Evolutionary conservation across 2,113 vertebrate genomes (phyloP).

Genomic region (Neotragus moschatus): DNA sequence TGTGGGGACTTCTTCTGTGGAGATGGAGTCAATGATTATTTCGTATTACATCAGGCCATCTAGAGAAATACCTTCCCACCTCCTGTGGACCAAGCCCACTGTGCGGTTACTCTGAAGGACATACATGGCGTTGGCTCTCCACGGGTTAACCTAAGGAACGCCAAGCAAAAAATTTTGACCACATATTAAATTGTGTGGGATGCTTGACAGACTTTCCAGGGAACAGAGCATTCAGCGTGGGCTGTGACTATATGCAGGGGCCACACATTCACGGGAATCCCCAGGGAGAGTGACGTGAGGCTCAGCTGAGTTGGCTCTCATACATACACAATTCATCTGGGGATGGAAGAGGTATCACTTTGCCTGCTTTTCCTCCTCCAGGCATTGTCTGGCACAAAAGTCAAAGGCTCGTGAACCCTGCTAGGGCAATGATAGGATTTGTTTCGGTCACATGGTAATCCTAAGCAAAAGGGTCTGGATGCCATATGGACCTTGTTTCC

Average conservation of each 20-base stretch:
- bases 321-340: neutral
- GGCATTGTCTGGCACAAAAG: neutral
- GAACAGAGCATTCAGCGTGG: neutral
- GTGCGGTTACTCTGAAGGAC: neutral
- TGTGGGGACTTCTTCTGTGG: neutral
- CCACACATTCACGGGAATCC: neutral
- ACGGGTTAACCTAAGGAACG: neutral
- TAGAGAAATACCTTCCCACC: neutral
- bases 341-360: neutral
- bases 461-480: neutral
- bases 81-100: neutral
- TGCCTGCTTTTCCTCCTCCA: neutral
- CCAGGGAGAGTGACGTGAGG: neutral
- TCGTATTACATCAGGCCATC: neutral
- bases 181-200: neutral
- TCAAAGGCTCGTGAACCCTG: neutral
- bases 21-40: neutral
- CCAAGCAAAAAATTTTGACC: neutral
- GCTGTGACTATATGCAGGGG: neutral
- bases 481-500: neutral
- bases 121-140: neutral
- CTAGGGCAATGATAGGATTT: neutral
- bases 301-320: neutral
- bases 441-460: neutral
- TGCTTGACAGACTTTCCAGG: neutral